These are phyloP conservation scores for Engraulis encrasicolus DNA, from an alignment of 2,113 vertebrate genomes.

Conservation along the genomic window DNA sequence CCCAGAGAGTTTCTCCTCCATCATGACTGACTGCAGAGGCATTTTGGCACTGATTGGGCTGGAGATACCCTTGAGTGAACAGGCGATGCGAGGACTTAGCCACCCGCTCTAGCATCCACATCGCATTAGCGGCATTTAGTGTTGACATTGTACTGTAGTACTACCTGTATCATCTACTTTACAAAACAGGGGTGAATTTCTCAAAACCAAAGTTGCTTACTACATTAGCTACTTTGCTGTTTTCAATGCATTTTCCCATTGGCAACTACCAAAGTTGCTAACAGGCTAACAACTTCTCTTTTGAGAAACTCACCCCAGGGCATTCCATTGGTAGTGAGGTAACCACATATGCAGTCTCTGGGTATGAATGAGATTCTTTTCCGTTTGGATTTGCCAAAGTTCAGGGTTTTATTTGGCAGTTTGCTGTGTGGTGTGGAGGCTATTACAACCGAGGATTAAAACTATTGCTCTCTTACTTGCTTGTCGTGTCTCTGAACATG, in stretches of 20 bases:
- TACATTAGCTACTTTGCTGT: too few relatives aligned
- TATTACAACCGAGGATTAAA: background rate
- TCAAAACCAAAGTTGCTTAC: too few relatives aligned
- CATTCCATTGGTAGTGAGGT: background rate
- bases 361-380: constrained; percentile 8
- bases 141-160: background rate
- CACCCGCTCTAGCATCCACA: background rate
- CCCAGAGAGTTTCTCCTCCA: background rate
- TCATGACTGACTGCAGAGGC: background rate
- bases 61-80: background rate
- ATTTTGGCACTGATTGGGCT: background rate
- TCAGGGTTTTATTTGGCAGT: background rate
- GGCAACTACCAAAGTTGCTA: too few relatives aligned
- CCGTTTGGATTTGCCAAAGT: background rate
- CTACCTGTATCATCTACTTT: too few relatives aligned
- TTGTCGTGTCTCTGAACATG: background rate
- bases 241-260: too few relatives aligned
- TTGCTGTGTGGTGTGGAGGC: background rate
- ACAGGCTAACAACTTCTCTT: too few relatives aligned
- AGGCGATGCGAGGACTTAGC: background rate
- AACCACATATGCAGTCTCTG: background rate
- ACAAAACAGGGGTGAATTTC: too few relatives aligned
- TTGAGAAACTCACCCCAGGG: too few relatives aligned
- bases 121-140: background rate
- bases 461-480: background rate